Conservation (phyloP, 2,797 vertebrate species). For the Varecia variegata region DNA sequence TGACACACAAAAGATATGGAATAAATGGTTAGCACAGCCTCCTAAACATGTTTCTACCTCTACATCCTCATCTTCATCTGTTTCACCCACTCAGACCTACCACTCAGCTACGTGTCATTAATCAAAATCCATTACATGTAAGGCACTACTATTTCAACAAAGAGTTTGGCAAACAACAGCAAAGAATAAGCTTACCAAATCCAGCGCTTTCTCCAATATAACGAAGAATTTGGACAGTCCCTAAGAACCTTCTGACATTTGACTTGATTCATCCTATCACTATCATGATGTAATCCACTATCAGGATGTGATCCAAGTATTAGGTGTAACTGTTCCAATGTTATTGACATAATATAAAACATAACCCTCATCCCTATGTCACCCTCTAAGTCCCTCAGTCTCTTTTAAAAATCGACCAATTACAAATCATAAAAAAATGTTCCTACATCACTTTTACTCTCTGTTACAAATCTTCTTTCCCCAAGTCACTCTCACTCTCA, state of each 20-base stretch:
- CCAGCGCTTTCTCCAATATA: conserved; percentile 19
- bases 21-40: not conserved
- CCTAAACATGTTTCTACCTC: conserved; percentile 1
- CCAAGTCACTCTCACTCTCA: conserved; percentile 20
- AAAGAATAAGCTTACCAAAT: conserved; percentile 32
- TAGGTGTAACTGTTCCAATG: not conserved
- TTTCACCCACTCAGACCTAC: conserved; percentile 5
- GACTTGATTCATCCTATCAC: conserved; percentile 3
- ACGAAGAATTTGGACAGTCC: conserved; percentile 30
- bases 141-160: conserved; percentile 34
- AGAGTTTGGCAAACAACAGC: not conserved
- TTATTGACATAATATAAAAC: conserved; percentile 16
- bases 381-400: not conserved
- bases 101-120: not conserved
- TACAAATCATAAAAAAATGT: conserved; percentile 28
- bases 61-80: not conserved
- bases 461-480: conserved; percentile 14
- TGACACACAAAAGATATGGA: not conserved
- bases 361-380: not conserved
- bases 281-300: not conserved
- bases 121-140: conserved; percentile 54
- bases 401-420: not conserved
- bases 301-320: not conserved
- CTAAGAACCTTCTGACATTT: not conserved
- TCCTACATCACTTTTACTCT: conserved; percentile 15